Conservation (phyloP, 2,113 vertebrate species). For the Buteo buteo region DNA sequence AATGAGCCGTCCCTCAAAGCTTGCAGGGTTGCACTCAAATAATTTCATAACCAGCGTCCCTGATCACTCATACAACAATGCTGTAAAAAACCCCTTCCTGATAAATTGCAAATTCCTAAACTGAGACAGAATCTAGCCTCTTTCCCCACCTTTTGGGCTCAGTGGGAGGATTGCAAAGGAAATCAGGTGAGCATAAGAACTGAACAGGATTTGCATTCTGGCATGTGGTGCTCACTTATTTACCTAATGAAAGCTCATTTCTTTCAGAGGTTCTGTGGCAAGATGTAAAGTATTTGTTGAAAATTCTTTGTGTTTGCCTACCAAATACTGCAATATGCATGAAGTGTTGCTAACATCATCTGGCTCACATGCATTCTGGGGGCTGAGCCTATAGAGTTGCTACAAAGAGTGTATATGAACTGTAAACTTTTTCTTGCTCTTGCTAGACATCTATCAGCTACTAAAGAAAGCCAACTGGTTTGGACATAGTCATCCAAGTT, state of each 20-base stretch:
- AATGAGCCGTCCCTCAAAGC: conserved; percentile 58
- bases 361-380: not conserved
- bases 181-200: not conserved
- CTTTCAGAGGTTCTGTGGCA: not conserved
- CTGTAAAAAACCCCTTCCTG: not conserved
- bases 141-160: not conserved
- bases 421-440: not conserved
- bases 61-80: not conserved
- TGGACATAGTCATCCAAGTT: not conserved
- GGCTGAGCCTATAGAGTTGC: not conserved
- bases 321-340: not conserved
- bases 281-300: not conserved
- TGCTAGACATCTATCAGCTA: not conserved
- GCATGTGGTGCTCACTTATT: not conserved
- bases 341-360: not conserved
- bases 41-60: not conserved
- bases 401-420: not conserved
- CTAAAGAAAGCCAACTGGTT: not conserved
- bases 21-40: not conserved
- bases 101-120: not conserved
- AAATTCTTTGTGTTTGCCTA: not conserved
- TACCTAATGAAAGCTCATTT: not conserved
- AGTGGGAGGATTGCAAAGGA: not conserved
- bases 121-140: not conserved
- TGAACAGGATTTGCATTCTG: not conserved